Conservation (phyloP, 2,888 invertebrate genomes). For the Spodoptera exigua region DNA sequence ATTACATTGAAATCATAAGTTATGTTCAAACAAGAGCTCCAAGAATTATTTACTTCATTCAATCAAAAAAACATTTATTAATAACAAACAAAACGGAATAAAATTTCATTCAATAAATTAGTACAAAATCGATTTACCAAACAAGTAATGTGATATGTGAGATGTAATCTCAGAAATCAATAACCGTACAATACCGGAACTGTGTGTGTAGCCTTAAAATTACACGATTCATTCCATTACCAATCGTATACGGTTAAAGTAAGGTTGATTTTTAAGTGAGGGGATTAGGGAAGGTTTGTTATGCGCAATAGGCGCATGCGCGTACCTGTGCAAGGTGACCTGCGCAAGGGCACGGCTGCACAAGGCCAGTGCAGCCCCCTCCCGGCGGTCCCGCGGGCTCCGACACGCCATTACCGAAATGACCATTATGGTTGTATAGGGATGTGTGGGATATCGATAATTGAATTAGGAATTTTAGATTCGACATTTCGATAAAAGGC, state of each 20-base stretch:
- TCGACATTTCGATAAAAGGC: background rate
- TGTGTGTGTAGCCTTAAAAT: slow-evolving; percentile 43
- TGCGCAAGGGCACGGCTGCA: slow-evolving; percentile 84
- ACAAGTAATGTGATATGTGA: slow-evolving; percentile 49
- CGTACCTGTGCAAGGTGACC: slow-evolving; percentile 87
- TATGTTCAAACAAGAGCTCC: background rate
- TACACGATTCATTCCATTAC: slow-evolving; percentile 28
- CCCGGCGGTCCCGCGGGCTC: slow-evolving; percentile 63
- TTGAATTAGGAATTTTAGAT: background rate
- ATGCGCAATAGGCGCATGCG: slow-evolving; percentile 83
- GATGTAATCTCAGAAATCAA: slow-evolving; percentile 50
- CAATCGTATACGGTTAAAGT: slow-evolving; percentile 21
- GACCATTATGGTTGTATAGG: slow-evolving; percentile 71
- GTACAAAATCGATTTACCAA: slow-evolving; percentile 42
- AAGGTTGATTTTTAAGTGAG: slow-evolving; percentile 41
- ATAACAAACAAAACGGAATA: slow-evolving; percentile 10
- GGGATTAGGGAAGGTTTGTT: slow-evolving; percentile 64
- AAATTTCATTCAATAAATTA: slow-evolving; percentile 50
- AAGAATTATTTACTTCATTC: background rate
- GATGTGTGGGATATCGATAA: slow-evolving; percentile 49
- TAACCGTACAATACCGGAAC: slow-evolving; percentile 52
- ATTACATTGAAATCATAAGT: no score
- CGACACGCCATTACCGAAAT: slow-evolving; percentile 84
- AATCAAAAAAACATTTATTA: slow-evolving; percentile 21
- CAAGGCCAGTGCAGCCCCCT: slow-evolving; percentile 67